Evolutionary conservation across 1,140 invertebrate genomes (phyloP).

Genomic region (Papilio dardanus): DNA sequence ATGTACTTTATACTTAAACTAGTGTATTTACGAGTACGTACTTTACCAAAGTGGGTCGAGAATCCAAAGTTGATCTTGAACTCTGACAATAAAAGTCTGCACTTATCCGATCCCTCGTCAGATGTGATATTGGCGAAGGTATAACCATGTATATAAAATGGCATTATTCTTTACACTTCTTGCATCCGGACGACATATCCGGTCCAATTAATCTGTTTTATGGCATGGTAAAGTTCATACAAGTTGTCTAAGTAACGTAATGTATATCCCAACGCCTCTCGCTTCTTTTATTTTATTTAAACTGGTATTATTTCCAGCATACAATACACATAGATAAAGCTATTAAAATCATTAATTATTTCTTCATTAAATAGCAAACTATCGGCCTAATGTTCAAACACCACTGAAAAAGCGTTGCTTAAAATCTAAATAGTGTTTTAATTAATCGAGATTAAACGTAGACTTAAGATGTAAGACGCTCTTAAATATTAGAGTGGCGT

Average conservation of each 20-base stretch:
- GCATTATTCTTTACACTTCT: not conserved
- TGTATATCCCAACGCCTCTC: not conserved
- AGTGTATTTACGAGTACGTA: not conserved
- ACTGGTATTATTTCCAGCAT: not conserved
- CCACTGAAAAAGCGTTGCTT: too few species aligned
- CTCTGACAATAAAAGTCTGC: not conserved
- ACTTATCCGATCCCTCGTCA: not conserved
- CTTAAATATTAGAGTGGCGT: too few species aligned
- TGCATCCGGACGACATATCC: not conserved
- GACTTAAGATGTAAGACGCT: too few species aligned
- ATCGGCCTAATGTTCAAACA: too few species aligned
- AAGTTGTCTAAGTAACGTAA: not conserved
- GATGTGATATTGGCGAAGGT: not conserved
- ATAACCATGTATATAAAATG: not conserved
- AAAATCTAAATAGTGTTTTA: too few species aligned
- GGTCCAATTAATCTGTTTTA: slow-evolving; percentile 14
- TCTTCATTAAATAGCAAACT: not conserved
- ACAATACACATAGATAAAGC: not conserved
- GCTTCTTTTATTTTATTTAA: not conserved
- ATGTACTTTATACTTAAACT: not conserved
- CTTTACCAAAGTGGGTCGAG: not conserved
- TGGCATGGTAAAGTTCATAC: not conserved
- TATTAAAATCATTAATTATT: too few species aligned
- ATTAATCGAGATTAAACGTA: too few species aligned
- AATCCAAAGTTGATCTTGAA: not conserved